A percentile compares a stretch with the other conserved stretches of the same genome.
phyloP scores from a whole-genome alignment of 2,797 vertebrate species.

The Hybognathus amarus region DNA sequence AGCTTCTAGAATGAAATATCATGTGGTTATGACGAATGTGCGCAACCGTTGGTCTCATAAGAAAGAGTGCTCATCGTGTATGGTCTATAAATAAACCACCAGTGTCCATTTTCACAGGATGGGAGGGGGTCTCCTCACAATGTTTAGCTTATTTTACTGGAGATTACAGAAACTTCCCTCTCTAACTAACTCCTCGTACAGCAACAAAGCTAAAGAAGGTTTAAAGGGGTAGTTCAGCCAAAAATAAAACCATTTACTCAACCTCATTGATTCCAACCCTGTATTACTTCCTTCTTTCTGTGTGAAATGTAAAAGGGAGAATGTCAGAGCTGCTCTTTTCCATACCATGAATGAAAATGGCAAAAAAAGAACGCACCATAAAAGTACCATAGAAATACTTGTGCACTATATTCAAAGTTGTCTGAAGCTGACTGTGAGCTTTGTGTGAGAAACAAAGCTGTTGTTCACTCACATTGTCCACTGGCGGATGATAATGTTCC shows the following conservation, averaged over 20 bases:
- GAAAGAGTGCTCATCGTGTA: constrained; percentile 67
- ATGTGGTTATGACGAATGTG: constrained; percentile 49
- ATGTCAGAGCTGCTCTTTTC: neutral
- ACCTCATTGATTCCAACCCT: neutral
- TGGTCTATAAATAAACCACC: constrained; percentile 79
- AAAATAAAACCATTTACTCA: constrained; percentile 12
- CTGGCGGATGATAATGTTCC: neutral
- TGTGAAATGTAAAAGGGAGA: neutral
- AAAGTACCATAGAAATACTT: neutral
- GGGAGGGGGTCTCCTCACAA: constrained; percentile 64
- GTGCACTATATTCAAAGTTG: too few relatives aligned
- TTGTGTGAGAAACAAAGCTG: neutral
- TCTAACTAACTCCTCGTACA: constrained; percentile 51
- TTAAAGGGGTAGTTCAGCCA: neutral
- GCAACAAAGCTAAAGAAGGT: neutral
- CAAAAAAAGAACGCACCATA: neutral
- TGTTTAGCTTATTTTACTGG: constrained; percentile 43
- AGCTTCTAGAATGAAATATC: constrained; percentile 60
- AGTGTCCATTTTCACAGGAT: constrained; percentile 77
- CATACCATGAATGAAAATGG: neutral
- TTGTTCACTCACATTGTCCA: neutral
- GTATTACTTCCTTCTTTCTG: neutral
- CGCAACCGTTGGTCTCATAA: constrained; percentile 67
- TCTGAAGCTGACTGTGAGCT: neutral
- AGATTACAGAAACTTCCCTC: constrained; percentile 55